Evolutionary conservation across 2,113 vertebrate species (phyloP), one percentile per base, ranked within the genome.

Genomic region (Odontophorus gujanensis): DNA sequence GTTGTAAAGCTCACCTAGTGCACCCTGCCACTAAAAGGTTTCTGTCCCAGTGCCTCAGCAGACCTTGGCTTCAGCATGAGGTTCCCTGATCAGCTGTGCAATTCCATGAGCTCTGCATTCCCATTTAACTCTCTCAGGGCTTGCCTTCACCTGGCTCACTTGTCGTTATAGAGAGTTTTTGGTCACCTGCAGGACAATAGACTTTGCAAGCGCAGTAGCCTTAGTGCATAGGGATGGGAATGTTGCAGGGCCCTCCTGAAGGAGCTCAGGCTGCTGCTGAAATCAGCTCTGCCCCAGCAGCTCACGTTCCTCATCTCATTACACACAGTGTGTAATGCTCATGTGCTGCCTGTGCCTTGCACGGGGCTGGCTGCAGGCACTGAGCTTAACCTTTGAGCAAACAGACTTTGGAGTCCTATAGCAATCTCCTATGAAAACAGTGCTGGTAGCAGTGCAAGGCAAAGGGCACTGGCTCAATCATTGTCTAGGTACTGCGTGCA

Each of bases 321-420:
- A 4, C 5, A 2, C 19, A 22, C 32, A 2, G 15, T 1, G 25
- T 9, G 69, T 5, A 2, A 3, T 6, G 28, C 6, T 34, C 7
- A 7, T 1, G 51, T 13, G n/a, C 25, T 53, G 69, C 9, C 66
- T 25, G 73, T 28, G 74, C 58, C 40, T 57, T 11, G 45, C 8
- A 21, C 38, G 77, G 59, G 58, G 61, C 71, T 63, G 58, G 9
- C 57, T 21, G 17, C 11, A 11, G 36, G 38, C 75, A 83, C 32
- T 26, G 75, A 34, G 4, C 11, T 6, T n/a, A 63, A 83, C 76
- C 95, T 92, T 90, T 78, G 76, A 3, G 43, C 90, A 7, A 2
- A 79, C 79, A 93, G 74, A 84, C 93, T 91, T 95, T 92, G 95
- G 75, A 87, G 87, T 93, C n/a, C 47, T n/a, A 1, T 0, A 18